Evolutionary conservation across 2,888 invertebrate genomes (phyloP).

Genomic region (Drosophila kambysellisi): DNA sequence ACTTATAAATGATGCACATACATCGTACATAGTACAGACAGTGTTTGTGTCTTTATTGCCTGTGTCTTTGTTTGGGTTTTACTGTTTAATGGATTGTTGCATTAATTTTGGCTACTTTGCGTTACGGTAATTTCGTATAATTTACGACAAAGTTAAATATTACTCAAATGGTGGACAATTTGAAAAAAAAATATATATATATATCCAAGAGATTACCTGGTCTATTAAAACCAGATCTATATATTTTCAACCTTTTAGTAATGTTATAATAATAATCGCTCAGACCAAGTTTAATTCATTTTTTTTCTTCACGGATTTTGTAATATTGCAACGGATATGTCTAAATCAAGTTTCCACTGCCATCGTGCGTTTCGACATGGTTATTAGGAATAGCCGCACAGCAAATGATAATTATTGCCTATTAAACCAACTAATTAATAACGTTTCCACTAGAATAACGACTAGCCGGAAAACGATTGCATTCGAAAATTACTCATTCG

Average conservation of each 20-base stretch:
- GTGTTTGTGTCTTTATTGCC: constrained; percentile 6
- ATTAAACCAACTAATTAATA: constrained; percentile 37
- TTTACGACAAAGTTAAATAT: constrained; percentile 34
- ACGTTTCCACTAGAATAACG: constrained; percentile 8
- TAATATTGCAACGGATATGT: constrained; percentile 10
- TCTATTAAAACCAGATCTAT: constrained; percentile 8
- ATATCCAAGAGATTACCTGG: background rate
- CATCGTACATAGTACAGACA: background rate
- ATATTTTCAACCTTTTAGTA: background rate
- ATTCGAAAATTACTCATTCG: constrained; percentile 34
- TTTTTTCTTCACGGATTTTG: background rate
- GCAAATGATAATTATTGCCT: constrained; percentile 18
- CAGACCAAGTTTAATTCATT: background rate
- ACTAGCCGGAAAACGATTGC: constrained; percentile 29
- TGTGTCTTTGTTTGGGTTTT: constrained; percentile 12
- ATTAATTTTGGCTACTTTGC: constrained; percentile 29
- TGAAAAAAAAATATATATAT: background rate
- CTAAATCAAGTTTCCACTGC: constrained; percentile 4
- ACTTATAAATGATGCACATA: constrained; percentile 64
- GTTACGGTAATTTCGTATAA: constrained; percentile 33
- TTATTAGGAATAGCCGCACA: constrained; percentile 31
- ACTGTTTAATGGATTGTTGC: constrained; percentile 23
- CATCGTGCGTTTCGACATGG: constrained; percentile 25
- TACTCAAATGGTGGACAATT: constrained; percentile 24
- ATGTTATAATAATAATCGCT: background rate